Conservation (phyloP, 2,888 invertebrate genomes). For the Aspidiotus rigidus region DNA sequence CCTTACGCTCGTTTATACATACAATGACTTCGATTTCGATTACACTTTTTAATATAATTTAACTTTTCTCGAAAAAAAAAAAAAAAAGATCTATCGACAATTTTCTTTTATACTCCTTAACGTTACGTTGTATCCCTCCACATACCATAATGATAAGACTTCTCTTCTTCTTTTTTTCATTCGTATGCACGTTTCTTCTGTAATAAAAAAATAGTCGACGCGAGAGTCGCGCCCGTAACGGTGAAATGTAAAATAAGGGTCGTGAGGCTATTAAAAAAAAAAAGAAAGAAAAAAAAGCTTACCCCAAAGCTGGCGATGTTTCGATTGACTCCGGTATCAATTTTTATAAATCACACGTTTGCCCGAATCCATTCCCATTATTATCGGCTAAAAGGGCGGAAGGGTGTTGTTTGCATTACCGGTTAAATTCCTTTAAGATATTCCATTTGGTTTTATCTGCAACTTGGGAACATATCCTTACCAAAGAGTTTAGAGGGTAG, state of each 20-base stretch:
- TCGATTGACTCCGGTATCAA: constrained; percentile 32
- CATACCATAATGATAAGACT: constrained; percentile 22
- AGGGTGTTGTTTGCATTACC: constrained; percentile 33
- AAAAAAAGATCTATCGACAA: constrained; percentile 24
- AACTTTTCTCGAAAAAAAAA: constrained; percentile 13
- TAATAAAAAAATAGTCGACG: constrained; percentile 32
- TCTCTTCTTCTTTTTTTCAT: constrained; percentile 3
- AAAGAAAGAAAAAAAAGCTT: constrained; percentile 19
- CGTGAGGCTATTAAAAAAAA: constrained; percentile 17
- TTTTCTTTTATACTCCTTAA: background rate
- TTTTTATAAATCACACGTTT: constrained; percentile 33
- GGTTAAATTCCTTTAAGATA: constrained; percentile 40
- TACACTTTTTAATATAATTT: constrained; percentile 31
- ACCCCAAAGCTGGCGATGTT: constrained; percentile 31
- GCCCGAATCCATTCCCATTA: constrained; percentile 32
- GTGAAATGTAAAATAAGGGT: constrained; percentile 33
- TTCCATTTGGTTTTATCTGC: constrained; percentile 40
- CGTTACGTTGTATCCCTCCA: background rate
- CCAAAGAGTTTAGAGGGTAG: constrained; percentile 23
- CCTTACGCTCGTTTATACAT: constrained; percentile 16
- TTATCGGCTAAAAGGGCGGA: constrained; percentile 33
- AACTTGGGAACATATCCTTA: constrained; percentile 37
- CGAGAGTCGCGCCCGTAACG: constrained; percentile 29
- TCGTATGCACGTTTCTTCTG: constrained; percentile 6
- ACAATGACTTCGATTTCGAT: constrained; percentile 28